Evolutionary conservation across 2,797 vertebrate species (phyloP).

Genomic region (Ptychobarbus kaznakovi): DNA sequence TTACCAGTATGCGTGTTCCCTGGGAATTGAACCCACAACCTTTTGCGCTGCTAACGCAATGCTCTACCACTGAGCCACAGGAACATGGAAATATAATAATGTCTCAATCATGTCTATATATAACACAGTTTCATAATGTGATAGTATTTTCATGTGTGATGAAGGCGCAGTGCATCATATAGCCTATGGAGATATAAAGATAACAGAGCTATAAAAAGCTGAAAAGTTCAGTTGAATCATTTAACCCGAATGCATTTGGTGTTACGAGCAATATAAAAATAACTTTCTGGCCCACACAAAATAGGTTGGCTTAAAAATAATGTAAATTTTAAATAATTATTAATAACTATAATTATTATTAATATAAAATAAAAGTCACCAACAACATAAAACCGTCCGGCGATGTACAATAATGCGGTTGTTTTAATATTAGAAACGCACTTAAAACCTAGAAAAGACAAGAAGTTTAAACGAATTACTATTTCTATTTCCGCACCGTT

Average conservation of each 20-base stretch:
- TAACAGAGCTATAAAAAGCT: neutral
- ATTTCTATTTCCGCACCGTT: conserved; percentile 8
- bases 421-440: conserved; percentile 29
- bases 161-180: neutral
- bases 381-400: neutral
- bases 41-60: too few relatives aligned
- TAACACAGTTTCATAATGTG: neutral
- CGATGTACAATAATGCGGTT: conserved; percentile 10
- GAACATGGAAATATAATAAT: too few relatives aligned
- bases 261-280: neutral
- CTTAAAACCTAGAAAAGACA: neutral
- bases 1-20: too few relatives aligned
- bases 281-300: neutral
- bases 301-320: neutral
- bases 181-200: neutral
- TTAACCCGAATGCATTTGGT: neutral
- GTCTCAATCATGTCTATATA: neutral
- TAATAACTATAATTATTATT: too few relatives aligned
- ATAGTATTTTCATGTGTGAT: neutral
- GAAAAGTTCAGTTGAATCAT: neutral
- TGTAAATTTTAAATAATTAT: too few relatives aligned
- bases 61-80: too few relatives aligned
- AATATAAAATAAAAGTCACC: too few relatives aligned
- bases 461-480: neutral
- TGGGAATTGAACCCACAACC: too few relatives aligned